Percentiles rank a stretch among this genome's conserved stretches.
phyloP scores from a whole-genome alignment of 2,113 vertebrate genomes.

The Microtus richardsoni region DNA sequence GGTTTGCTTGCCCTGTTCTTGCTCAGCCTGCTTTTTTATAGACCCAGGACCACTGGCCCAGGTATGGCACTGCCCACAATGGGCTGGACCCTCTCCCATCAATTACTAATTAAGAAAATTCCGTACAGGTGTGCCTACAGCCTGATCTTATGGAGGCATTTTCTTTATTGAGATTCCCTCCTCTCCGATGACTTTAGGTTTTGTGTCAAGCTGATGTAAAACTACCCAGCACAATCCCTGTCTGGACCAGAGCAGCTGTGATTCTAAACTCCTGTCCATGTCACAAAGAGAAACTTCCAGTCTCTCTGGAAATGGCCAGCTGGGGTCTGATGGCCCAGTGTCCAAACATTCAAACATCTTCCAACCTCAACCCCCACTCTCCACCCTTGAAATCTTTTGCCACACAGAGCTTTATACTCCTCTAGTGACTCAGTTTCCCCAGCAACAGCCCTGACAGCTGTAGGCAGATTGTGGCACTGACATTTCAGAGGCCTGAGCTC shows the following conservation, averaged over 20 bases:
- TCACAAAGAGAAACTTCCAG: background rate
- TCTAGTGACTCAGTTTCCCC: background rate
- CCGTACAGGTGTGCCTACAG: background rate
- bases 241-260: background rate
- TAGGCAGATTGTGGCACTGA: background rate
- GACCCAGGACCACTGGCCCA: background rate
- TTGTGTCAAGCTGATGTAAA: background rate
- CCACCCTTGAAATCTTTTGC: background rate
- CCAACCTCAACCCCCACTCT: background rate
- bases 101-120: background rate
- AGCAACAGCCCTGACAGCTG: background rate
- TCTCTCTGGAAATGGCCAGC: background rate
- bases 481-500: background rate
- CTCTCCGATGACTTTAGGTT: background rate
- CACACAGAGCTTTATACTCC: fast-evolving
- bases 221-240: background rate
- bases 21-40: background rate
- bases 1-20: background rate
- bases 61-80: background rate
- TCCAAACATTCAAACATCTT: background rate
- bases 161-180: background rate
- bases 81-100: background rate
- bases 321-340: fast-evolving
- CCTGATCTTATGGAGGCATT: background rate
- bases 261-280: background rate